Conservation (phyloP, 92 coral and sea anemone genomes). For the Hydrozoanthus gracilis region DNA sequence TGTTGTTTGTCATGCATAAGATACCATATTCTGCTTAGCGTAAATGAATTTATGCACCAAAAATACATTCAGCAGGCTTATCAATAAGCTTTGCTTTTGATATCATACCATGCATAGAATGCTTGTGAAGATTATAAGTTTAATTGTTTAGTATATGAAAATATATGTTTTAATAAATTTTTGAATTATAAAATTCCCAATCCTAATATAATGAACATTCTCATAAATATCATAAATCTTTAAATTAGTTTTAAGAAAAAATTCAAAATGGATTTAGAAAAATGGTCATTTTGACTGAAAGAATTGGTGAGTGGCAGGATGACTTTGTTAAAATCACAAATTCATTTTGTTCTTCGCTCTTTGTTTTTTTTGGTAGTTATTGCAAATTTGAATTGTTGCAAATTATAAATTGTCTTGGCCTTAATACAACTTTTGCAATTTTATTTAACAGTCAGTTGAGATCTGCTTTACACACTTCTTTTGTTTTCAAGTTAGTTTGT, state of each 20-base stretch:
- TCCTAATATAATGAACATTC: no score
- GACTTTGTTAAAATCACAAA: neutral
- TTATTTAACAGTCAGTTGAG: no score
- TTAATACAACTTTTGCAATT: neutral
- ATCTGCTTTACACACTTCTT: neutral
- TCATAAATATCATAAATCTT: no score
- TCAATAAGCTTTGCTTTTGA: no score
- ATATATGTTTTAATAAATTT: no score
- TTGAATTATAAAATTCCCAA: no score
- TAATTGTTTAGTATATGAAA: no score
- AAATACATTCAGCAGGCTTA: neutral
- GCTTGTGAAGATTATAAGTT: no score
- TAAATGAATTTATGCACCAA: neutral
- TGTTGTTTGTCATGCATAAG: constrained; percentile 13
- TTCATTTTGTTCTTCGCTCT: no score
- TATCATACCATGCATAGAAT: no score
- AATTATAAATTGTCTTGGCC: neutral
- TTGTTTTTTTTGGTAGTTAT: no score
- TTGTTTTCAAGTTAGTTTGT: neutral
- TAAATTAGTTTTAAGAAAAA: neutral
- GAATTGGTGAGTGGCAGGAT: neutral
- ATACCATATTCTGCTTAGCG: neutral
- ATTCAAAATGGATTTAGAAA: neutral
- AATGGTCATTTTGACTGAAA: neutral
- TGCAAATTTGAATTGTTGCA: neutral